These are phyloP conservation scores for Todus mexicanus DNA, from an alignment of 2,797 vertebrate genomes.

Conservation along the genomic window DNA sequence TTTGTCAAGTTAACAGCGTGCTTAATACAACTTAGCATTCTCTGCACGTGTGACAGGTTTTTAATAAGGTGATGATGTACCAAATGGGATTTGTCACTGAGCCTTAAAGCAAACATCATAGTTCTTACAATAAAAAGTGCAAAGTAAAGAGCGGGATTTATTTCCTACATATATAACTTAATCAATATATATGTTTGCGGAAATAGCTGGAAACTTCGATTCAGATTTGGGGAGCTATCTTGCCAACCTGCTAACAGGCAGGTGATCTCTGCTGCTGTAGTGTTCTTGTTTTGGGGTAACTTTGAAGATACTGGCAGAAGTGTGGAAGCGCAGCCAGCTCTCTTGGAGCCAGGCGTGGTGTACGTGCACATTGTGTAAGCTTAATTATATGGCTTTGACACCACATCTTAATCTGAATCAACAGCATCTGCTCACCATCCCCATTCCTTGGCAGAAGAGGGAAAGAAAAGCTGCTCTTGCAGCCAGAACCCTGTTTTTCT, in stretches of 20 bases:
- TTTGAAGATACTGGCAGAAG: not conserved
- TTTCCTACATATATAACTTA: not conserved
- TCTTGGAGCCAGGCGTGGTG: not conserved
- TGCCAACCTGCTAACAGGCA: not conserved
- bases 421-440: not conserved
- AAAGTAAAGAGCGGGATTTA: constrained; percentile 2
- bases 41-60: constrained; percentile 16
- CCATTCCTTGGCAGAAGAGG: not conserved
- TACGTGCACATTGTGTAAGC: not conserved
- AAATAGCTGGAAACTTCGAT: not conserved
- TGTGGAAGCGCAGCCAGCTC: not conserved
- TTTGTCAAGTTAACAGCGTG: constrained; percentile 6
- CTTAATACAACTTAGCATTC: not conserved
- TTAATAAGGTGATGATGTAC: constrained; percentile 45
- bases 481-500: not conserved
- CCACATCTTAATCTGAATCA: not conserved
- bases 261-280: not conserved
- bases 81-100: constrained; percentile 28
- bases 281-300: not conserved
- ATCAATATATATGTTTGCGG: not conserved
- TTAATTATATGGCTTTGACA: not conserved
- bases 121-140: constrained; percentile 14
- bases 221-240: not conserved
- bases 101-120: not conserved
- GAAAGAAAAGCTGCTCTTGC: not conserved